phyloP scores from a whole-genome alignment of 2,888 invertebrate genomes.

The Synergus japonicus region DNA sequence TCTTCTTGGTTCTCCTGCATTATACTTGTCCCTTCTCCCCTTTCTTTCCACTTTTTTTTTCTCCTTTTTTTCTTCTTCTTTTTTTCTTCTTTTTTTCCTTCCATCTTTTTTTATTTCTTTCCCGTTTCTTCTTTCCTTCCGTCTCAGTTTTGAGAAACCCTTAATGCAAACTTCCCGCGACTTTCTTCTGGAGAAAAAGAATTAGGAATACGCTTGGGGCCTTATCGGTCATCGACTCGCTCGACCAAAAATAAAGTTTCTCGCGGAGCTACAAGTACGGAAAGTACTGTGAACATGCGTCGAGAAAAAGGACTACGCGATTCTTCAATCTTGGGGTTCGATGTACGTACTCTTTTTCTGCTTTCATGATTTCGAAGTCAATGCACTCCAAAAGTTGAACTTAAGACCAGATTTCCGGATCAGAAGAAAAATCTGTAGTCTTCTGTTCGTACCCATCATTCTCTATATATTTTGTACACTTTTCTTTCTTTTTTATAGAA shows the following conservation, averaged over 20 bases:
- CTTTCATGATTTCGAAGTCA: slow-evolving; percentile 32
- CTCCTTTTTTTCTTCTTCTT: neutral
- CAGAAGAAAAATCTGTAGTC: slow-evolving; percentile 9
- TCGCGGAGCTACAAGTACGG: slow-evolving; percentile 5
- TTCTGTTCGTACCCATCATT: neutral
- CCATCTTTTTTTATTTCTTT: neutral
- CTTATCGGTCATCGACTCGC: slow-evolving; percentile 53
- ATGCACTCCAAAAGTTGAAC: slow-evolving; percentile 26
- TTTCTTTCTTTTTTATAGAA: too few species aligned
- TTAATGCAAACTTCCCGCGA: slow-evolving; percentile 59
- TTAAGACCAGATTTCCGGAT: slow-evolving; percentile 36
- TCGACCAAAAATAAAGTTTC: slow-evolving; percentile 46
- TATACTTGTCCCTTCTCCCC: slow-evolving; percentile 23
- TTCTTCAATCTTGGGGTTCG: slow-evolving; percentile 38
- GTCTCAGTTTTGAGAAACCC: slow-evolving; percentile 42
- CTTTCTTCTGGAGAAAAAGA: slow-evolving; percentile 30
- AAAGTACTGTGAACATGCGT: slow-evolving; percentile 16
- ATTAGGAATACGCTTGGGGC: slow-evolving; percentile 41
- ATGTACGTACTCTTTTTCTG: slow-evolving; percentile 28
- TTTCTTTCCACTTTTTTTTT: neutral
- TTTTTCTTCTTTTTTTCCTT: neutral
- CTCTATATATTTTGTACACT: too few species aligned
- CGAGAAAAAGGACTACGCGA: slow-evolving; percentile 35
- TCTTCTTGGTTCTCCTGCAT: slow-evolving; percentile 36
- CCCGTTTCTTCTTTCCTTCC: slow-evolving; percentile 12